phyloP scores from a whole-genome alignment of 1,140 invertebrate genomes.

The Aphaenogaster ashmeadi region DNA sequence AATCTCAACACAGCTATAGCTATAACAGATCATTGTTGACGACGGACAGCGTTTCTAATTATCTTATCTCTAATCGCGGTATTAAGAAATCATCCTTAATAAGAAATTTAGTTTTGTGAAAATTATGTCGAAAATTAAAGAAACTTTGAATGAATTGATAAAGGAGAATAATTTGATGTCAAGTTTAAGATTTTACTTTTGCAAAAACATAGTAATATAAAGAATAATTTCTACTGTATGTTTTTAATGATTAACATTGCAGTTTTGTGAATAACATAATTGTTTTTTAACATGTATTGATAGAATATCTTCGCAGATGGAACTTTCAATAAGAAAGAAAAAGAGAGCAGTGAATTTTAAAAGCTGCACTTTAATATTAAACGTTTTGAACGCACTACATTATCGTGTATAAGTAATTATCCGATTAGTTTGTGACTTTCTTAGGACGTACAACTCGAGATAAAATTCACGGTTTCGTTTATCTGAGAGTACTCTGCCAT shows the following conservation, averaged over 20 bases:
- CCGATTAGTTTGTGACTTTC: background rate
- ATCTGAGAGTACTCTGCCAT: background rate
- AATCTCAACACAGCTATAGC: background rate
- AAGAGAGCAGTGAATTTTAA: background rate
- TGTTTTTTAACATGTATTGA: background rate
- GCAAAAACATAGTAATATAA: background rate
- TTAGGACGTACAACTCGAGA: background rate
- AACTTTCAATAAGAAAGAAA: background rate
- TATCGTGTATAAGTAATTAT: background rate
- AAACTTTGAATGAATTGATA: background rate
- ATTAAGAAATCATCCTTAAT: background rate
- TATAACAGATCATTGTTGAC: background rate
- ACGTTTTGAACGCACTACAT: background rate
- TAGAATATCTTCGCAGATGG: background rate
- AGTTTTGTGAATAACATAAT: too few relatives aligned
- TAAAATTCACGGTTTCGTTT: background rate
- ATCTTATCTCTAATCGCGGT: background rate
- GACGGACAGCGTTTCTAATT: background rate
- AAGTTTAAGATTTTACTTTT: background rate
- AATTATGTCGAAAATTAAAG: background rate
- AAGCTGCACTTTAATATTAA: background rate
- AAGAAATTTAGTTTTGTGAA: background rate
- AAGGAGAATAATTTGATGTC: background rate
- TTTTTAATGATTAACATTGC: background rate
- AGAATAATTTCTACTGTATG: background rate